phyloP scores from a whole-genome alignment of 92 coral and sea anemone species.

The Phenganax marumi region DNA sequence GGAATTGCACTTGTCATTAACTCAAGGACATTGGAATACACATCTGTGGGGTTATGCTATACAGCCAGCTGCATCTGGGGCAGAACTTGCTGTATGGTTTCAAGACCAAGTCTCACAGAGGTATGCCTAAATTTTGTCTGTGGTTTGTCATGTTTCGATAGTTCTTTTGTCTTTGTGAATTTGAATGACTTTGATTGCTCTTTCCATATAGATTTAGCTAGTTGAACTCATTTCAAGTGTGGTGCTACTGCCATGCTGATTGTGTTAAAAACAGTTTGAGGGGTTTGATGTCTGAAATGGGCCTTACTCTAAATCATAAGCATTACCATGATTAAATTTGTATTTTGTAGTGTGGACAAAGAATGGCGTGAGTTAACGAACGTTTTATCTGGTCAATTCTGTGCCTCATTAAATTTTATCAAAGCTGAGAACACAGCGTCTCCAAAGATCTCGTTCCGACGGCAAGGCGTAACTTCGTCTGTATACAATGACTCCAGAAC shows the following conservation, averaged over 20 bases:
- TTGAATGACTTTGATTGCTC: too few species aligned
- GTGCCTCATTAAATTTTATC: conserved; percentile 95
- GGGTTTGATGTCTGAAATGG: neutral
- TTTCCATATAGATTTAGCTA: too few species aligned
- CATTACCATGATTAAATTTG: neutral
- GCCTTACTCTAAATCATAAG: neutral
- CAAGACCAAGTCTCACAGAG: conserved; percentile 73
- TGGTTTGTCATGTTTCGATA: neutral
- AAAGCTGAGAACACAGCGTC: conserved; percentile 81
- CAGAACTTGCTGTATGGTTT: conserved; percentile 99
- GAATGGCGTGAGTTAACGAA: conserved; percentile 92
- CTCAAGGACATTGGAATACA: conserved; percentile 96
- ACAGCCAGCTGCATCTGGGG: conserved; percentile 86
- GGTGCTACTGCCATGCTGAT: neutral
- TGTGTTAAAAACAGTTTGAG: neutral
- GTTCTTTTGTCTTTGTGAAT: too few species aligned
- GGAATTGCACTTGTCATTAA: conserved; percentile 81
- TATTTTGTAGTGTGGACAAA: conserved; percentile 70
- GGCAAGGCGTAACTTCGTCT: conserved; percentile 73
- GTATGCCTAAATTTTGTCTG: conserved; percentile 37
- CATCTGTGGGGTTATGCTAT: conserved; percentile 93
- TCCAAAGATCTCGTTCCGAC: conserved; percentile 79
- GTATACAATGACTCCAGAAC: conserved; percentile 57
- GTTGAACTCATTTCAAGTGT: neutral
- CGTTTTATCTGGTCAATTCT: conserved; percentile 93